phyloP scores from a whole-genome alignment of 2,888 invertebrate species.

The Theretra japonica region DNA sequence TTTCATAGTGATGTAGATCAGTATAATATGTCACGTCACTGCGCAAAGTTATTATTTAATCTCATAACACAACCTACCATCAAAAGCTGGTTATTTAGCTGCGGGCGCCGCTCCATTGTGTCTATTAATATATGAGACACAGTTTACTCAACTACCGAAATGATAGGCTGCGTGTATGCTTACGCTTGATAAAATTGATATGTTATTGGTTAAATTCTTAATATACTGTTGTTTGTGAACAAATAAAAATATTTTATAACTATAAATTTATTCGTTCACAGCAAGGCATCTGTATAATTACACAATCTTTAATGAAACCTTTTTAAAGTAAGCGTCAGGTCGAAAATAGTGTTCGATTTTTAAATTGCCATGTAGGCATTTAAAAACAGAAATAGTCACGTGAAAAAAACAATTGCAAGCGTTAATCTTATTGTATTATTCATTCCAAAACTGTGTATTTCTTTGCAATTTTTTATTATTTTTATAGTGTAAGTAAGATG shows the following conservation, averaged over 20 bases:
- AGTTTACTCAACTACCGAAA: conserved; percentile 17
- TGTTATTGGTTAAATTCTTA: background rate
- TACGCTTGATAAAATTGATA: conserved; percentile 12
- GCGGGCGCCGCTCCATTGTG: conserved; percentile 30
- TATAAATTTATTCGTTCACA: background rate
- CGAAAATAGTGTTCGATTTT: background rate
- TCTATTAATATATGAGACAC: conserved; percentile 20
- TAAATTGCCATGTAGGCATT: background rate
- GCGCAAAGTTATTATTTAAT: conserved; percentile 43
- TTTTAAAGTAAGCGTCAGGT: background rate
- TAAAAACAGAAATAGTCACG: background rate
- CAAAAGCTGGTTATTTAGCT: conserved; percentile 41
- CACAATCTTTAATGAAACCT: background rate
- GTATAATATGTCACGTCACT: conserved; percentile 36
- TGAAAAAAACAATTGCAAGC: too few relatives aligned
- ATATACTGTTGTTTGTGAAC: background rate
- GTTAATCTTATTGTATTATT: too few relatives aligned
- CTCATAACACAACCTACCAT: conserved; percentile 34
- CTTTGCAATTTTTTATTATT: background rate
- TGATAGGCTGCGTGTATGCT: conserved; percentile 16
- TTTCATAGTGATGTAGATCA: conserved; percentile 29
- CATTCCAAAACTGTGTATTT: background rate
- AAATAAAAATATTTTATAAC: background rate
- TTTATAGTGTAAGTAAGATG: background rate
- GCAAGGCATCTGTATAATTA: background rate